phyloP scores from a whole-genome alignment of 2,888 invertebrate genomes.

The Corythucha ciliata region DNA sequence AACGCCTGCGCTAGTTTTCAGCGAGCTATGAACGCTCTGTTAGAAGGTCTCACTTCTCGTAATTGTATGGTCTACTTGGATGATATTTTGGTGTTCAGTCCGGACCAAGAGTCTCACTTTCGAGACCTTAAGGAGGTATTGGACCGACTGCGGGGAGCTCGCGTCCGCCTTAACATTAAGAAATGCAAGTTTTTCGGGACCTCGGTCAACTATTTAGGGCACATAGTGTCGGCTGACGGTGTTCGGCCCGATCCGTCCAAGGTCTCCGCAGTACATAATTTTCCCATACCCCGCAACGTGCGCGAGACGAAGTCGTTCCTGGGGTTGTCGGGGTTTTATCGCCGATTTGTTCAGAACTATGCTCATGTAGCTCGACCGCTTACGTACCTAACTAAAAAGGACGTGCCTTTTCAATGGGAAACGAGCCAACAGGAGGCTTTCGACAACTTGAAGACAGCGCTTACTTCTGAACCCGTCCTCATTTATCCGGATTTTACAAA shows the following conservation, averaged over 20 bases:
- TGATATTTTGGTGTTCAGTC: constrained; percentile 31
- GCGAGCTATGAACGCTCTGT: constrained; percentile 37
- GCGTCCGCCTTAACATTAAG: constrained; percentile 15
- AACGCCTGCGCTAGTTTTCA: too few relatives aligned
- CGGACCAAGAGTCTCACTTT: constrained; percentile 8
- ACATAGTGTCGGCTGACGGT: constrained; percentile 25
- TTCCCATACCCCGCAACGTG: constrained; percentile 21
- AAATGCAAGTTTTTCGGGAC: constrained; percentile 24
- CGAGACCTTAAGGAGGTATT: constrained; percentile 19
- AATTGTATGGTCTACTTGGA: constrained; percentile 30
- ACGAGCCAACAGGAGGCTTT: constrained; percentile 27
- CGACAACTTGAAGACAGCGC: constrained; percentile 20
- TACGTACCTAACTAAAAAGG: constrained; percentile 29
- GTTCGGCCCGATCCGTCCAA: constrained; percentile 26
- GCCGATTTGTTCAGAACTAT: constrained; percentile 40
- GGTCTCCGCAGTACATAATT: constrained; percentile 16
- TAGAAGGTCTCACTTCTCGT: constrained; percentile 33
- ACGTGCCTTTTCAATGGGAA: constrained; percentile 32
- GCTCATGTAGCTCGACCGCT: constrained; percentile 37
- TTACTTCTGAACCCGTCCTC: constrained; percentile 37
- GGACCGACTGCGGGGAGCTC: constrained; percentile 8
- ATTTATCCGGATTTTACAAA: constrained; percentile 5
- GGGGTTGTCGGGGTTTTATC: constrained; percentile 40
- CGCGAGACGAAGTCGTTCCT: constrained; percentile 36
- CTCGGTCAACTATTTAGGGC: constrained; percentile 25